These are phyloP conservation scores for Geococcyx californianus DNA, from an alignment of 2,113 vertebrate genomes.

Conservation along the genomic window DNA sequence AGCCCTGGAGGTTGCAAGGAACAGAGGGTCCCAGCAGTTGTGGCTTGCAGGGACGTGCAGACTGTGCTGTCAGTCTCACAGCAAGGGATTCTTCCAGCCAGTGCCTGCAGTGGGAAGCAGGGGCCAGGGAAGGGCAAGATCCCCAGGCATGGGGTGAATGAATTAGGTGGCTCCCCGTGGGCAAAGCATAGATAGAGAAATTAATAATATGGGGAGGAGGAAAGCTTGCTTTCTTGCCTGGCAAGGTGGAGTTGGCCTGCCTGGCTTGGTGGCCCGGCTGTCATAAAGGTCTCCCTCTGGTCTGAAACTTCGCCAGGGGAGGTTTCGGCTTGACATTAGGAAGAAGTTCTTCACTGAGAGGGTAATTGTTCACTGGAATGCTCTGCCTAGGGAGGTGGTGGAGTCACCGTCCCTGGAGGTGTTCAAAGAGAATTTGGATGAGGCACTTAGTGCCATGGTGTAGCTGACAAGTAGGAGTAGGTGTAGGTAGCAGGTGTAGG, in stretches of 20 bases:
- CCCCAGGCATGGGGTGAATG: neutral
- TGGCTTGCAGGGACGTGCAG: neutral
- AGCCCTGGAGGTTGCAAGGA: slow-evolving; percentile 5
- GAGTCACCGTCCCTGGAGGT: too few relatives aligned
- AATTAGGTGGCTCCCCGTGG: neutral
- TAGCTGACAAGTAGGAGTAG: too few relatives aligned
- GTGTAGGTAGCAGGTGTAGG: too few relatives aligned
- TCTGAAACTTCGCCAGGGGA: too few relatives aligned
- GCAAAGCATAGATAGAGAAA: neutral
- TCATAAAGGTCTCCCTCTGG: neutral
- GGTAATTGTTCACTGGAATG: too few relatives aligned
- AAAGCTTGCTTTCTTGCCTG: neutral
- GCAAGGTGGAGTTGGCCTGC: neutral
- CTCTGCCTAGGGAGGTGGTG: too few relatives aligned
- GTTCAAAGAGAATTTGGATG: too few relatives aligned
- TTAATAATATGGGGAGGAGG: neutral
- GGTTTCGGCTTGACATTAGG: too few relatives aligned
- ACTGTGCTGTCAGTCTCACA: neutral
- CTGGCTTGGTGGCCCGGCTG: neutral
- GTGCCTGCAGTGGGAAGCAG: neutral
- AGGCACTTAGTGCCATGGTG: too few relatives aligned
- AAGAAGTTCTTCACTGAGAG: too few relatives aligned
- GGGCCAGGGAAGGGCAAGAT: neutral
- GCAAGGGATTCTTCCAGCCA: neutral
- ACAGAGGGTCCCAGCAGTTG: neutral